Evolutionary conservation across 2,888 invertebrate species (phyloP).

Genomic region (Drosophila fulvimacula): DNA sequence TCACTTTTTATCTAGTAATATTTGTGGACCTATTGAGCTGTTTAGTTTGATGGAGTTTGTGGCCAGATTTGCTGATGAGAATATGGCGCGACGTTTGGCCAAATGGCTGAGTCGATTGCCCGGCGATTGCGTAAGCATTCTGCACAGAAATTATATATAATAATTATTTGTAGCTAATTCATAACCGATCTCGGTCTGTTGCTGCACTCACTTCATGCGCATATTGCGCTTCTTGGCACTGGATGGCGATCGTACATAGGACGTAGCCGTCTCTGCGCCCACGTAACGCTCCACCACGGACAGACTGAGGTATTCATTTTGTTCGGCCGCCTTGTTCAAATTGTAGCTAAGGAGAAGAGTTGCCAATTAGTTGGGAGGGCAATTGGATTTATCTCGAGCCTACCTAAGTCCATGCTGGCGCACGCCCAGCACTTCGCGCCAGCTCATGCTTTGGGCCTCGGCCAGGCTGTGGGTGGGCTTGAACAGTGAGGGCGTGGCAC

Average conservation of each 20-base stretch:
- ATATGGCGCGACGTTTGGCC: conserved; percentile 90
- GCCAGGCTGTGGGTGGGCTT: conserved; percentile 79
- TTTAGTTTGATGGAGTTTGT: conserved; percentile 83
- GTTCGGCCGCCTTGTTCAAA: conserved; percentile 89
- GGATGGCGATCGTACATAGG: conserved; percentile 85
- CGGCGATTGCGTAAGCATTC: conserved; percentile 87
- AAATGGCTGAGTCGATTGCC: conserved; percentile 91
- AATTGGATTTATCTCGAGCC: conserved; percentile 71
- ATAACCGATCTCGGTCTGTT: not conserved
- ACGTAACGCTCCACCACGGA: conserved; percentile 90
- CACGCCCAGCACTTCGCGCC: conserved; percentile 88
- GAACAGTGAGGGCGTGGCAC: conserved; percentile 63
- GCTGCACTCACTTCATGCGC: conserved; percentile 86
- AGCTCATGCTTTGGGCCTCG: conserved; percentile 83
- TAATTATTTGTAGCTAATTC: too few species aligned
- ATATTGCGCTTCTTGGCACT: conserved; percentile 88
- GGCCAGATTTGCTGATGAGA: conserved; percentile 89
- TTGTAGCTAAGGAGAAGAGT: conserved; percentile 88
- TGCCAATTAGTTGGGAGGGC: conserved; percentile 14
- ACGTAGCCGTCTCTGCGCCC: conserved; percentile 90
- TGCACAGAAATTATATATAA: conserved; percentile 28
- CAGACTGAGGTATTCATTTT: conserved; percentile 88
- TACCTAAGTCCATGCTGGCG: conserved; percentile 90
- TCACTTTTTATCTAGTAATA: conserved; percentile 81
- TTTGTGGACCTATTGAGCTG: conserved; percentile 80